phyloP scores from a whole-genome alignment of 2,797 vertebrate species.

The Ptychadena robeensis region DNA sequence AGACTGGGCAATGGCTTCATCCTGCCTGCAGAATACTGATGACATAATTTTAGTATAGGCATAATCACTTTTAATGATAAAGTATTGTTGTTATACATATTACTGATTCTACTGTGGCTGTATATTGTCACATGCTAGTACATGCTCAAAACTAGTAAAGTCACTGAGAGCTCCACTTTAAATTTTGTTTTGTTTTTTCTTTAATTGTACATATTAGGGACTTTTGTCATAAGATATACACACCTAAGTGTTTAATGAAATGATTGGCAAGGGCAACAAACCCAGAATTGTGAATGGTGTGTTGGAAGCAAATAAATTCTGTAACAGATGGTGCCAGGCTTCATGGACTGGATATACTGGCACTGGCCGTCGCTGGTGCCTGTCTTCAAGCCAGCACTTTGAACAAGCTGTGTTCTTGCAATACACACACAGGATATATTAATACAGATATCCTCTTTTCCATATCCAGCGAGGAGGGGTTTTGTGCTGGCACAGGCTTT shows the following conservation, averaged over 20 bases:
- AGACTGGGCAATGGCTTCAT: too few relatives aligned
- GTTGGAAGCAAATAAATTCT: not conserved
- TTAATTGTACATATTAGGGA: not conserved
- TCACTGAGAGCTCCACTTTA: too few relatives aligned
- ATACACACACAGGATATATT: slow-evolving; percentile 17
- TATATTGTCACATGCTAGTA: not conserved
- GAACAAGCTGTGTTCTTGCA: slow-evolving; percentile 7
- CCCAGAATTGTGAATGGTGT: not conserved
- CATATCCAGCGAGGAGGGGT: slow-evolving; percentile 7
- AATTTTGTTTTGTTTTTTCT: too few relatives aligned
- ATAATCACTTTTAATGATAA: not conserved
- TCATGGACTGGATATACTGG: slow-evolving; percentile 17
- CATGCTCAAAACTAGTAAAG: too few relatives aligned
- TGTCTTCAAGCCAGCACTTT: not conserved
- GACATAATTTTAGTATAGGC: too few relatives aligned
- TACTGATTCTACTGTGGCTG: not conserved
- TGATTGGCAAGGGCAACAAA: not conserved
- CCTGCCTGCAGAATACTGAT: too few relatives aligned
- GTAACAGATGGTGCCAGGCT: slow-evolving; percentile 30
- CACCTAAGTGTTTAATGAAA: slow-evolving; percentile 1
- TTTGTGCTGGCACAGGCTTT: slow-evolving; percentile 12
- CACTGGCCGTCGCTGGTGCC: slow-evolving; percentile 6
- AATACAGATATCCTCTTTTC: slow-evolving; percentile 5
- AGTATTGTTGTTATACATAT: not conserved
- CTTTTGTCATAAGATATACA: not conserved